Percentiles rank a stretch among this genome's conserved stretches.
These are phyloP conservation scores for Philantomba maxwellii DNA, from an alignment of 2,113 vertebrate genomes.

Conservation along the genomic window DNA sequence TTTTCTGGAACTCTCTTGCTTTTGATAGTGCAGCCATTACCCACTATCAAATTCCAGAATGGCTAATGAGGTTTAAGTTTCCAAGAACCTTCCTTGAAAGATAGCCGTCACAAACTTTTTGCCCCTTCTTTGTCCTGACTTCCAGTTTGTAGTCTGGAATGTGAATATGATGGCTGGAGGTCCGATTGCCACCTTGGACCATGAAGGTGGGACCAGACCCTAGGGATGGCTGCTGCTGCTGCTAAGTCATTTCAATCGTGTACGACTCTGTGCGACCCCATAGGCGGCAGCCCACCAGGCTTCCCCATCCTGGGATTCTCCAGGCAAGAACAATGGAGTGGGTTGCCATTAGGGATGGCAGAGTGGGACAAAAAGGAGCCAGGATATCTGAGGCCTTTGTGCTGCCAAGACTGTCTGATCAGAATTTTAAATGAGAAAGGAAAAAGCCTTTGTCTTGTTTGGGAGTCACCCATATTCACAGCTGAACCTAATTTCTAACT, in stretches of 20 bases:
- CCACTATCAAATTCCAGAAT: background rate
- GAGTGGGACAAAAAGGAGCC: background rate
- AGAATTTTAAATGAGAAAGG: background rate
- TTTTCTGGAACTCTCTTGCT: too few species aligned
- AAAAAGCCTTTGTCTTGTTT: background rate
- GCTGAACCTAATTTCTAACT: background rate
- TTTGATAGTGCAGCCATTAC: too few species aligned
- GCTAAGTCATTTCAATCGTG: too few species aligned
- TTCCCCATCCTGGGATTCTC: too few species aligned
- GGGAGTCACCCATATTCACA: background rate
- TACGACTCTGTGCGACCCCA: too few species aligned
- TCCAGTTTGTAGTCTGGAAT: background rate
- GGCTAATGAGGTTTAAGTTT: background rate
- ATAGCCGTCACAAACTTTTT: background rate
- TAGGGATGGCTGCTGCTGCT: background rate
- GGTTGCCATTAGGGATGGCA: background rate
- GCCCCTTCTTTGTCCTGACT: background rate
- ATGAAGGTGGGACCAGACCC: background rate
- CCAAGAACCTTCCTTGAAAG: background rate
- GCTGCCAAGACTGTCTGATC: background rate
- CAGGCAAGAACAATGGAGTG: too few species aligned
- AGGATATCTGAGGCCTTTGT: background rate
- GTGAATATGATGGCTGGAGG: background rate
- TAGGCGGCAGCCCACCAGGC: too few species aligned
- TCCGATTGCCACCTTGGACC: background rate